Conservation (phyloP, 2,888 invertebrate species). For the Andrena dorsata region DNA sequence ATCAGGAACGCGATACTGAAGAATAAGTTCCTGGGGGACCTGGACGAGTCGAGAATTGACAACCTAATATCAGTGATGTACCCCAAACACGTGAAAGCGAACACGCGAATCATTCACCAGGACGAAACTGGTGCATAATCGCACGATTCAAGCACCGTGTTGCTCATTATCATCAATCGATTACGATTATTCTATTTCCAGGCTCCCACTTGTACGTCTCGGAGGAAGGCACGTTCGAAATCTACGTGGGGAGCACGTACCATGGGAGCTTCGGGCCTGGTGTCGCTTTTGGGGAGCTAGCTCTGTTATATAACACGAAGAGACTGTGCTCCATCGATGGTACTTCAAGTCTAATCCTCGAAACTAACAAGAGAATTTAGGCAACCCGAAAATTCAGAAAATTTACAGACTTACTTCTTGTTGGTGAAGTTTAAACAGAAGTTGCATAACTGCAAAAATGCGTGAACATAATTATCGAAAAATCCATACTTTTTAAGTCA, state of each 20-base stretch:
- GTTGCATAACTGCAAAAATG: too few relatives aligned
- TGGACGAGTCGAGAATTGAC: constrained; percentile 89
- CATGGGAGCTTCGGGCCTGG: constrained; percentile 93
- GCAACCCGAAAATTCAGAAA: too few relatives aligned
- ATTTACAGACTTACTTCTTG: too few relatives aligned
- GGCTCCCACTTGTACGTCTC: constrained; percentile 94
- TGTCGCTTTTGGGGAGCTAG: constrained; percentile 95
- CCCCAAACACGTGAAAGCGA: constrained; percentile 88
- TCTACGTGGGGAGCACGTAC: constrained; percentile 91
- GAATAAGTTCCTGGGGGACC: constrained; percentile 93
- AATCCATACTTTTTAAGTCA: too few relatives aligned
- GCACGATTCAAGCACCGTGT: background rate
- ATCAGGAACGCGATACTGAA: constrained; percentile 89
- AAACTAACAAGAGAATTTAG: too few relatives aligned
- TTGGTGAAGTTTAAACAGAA: too few relatives aligned
- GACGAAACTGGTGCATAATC: constrained; percentile 88
- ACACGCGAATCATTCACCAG: constrained; percentile 91
- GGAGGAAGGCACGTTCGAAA: constrained; percentile 93
- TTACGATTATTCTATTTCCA: constrained; percentile 47
- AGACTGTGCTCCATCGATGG: constrained; percentile 94
- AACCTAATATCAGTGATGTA: constrained; percentile 93
- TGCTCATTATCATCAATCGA: too few relatives aligned
- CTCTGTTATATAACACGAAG: constrained; percentile 96
- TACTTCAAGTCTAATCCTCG: constrained; percentile 81
- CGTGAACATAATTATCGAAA: too few relatives aligned